phyloP scores from a whole-genome alignment of 2,888 invertebrate species.

The Apodemia mormo region DNA sequence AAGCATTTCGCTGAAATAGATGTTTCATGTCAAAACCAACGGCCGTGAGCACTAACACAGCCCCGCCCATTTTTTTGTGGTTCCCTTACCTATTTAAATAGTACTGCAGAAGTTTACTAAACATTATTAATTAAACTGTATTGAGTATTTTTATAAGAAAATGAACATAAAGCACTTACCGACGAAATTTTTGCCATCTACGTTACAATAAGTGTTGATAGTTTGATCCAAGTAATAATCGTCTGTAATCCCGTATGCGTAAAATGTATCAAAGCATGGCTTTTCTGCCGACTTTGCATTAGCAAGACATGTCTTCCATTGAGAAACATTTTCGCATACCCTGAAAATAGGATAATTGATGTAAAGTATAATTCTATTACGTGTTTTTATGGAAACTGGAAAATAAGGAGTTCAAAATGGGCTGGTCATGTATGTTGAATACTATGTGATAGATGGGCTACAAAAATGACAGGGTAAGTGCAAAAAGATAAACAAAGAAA shows the following conservation, averaged over 20 bases:
- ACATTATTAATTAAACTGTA: too few relatives aligned
- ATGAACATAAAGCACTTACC: background rate
- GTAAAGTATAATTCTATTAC: too few relatives aligned
- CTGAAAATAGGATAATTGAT: background rate
- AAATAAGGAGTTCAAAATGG: slow-evolving; percentile 14
- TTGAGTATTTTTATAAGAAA: too few relatives aligned
- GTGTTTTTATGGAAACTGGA: background rate
- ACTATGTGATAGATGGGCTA: background rate
- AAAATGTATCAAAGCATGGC: background rate
- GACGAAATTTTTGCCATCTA: background rate
- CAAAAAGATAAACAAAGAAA: too few relatives aligned
- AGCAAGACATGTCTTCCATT: background rate
- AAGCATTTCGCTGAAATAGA: too few relatives aligned
- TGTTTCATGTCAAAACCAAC: too few relatives aligned
- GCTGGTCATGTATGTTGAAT: slow-evolving; percentile 5
- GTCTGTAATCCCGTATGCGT: background rate
- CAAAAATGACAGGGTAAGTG: background rate
- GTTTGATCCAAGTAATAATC: background rate
- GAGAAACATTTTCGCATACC: background rate
- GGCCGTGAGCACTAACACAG: too few relatives aligned
- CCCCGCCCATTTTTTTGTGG: too few relatives aligned
- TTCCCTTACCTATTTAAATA: too few relatives aligned
- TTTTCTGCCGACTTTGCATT: background rate
- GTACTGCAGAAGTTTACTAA: too few relatives aligned
- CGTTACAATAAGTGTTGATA: background rate